Conservation (phyloP, 2,113 vertebrate genomes). For the Empidonax alnorum region DNA sequence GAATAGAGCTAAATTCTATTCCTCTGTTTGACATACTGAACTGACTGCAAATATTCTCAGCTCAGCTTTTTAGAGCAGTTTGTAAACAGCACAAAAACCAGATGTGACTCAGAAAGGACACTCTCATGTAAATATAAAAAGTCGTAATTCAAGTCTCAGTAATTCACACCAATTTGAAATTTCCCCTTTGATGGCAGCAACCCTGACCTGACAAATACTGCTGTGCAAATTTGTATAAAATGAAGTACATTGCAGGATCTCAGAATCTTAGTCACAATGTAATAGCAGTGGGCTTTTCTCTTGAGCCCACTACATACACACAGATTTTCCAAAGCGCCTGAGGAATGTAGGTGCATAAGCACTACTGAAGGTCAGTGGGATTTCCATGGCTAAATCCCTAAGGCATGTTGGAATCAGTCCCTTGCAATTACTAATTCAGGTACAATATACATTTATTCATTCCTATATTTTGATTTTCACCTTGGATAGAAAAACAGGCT, state of each 20-base stretch:
- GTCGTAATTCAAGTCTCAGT: not conserved
- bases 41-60: slow-evolving; percentile 37
- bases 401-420: not conserved
- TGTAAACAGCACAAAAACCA: slow-evolving; percentile 50
- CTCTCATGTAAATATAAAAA: not conserved
- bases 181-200: not conserved
- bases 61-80: slow-evolving; percentile 59
- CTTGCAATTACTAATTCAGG: not conserved
- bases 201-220: not conserved
- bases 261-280: not conserved
- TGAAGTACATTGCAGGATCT: not conserved
- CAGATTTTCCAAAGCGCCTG: not conserved
- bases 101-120: not conserved
- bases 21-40: slow-evolving; percentile 45
- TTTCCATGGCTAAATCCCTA: slow-evolving; percentile 24
- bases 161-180: not conserved
- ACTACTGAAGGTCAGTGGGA: not conserved
- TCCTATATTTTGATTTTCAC: not conserved
- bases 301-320: not conserved
- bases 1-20: slow-evolving; percentile 60
- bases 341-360: slow-evolving; percentile 4
- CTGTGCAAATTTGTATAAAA: slow-evolving; percentile 15
- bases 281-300: not conserved
- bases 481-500: not conserved
- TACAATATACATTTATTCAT: not conserved